Percentiles rank a stretch among this genome's conserved stretches.
Conservation (phyloP, 2,113 vertebrate genomes). For the Meleagris gallopavo region DNA sequence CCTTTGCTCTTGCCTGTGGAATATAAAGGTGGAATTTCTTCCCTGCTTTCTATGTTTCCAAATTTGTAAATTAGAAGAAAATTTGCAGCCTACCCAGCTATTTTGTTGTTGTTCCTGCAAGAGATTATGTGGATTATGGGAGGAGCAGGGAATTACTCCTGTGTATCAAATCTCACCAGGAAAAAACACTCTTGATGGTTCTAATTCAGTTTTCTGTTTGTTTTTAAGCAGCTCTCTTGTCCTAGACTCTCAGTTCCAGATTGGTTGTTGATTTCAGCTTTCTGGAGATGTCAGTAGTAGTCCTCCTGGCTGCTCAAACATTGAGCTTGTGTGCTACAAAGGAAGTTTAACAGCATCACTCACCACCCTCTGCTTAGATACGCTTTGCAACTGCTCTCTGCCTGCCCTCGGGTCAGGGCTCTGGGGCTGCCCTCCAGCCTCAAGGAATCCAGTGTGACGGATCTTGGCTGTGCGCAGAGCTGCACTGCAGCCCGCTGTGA, state of each 20-base stretch:
- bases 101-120: constrained; percentile 2
- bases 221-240: neutral
- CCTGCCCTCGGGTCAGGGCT: neutral
- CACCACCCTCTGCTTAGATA: neutral
- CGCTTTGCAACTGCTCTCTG: neutral
- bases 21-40: neutral
- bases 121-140: constrained; percentile 23
- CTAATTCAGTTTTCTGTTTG: neutral
- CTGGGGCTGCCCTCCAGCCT: neutral
- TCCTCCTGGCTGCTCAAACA: accelerated
- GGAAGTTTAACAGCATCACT: neutral
- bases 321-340: neutral
- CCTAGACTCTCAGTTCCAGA: neutral
- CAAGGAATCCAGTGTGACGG: accelerated
- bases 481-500: neutral
- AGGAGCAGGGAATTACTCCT: constrained; percentile 26
- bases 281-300: neutral
- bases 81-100: neutral
- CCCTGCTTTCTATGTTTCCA: neutral
- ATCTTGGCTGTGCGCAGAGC: neutral
- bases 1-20: neutral
- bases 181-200: neutral
- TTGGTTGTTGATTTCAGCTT: neutral
- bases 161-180: neutral
- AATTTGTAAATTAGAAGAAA: neutral